Base-by-base conservation (phyloP, 2,888 invertebrate species). In the Onchidella celtica region DNA sequence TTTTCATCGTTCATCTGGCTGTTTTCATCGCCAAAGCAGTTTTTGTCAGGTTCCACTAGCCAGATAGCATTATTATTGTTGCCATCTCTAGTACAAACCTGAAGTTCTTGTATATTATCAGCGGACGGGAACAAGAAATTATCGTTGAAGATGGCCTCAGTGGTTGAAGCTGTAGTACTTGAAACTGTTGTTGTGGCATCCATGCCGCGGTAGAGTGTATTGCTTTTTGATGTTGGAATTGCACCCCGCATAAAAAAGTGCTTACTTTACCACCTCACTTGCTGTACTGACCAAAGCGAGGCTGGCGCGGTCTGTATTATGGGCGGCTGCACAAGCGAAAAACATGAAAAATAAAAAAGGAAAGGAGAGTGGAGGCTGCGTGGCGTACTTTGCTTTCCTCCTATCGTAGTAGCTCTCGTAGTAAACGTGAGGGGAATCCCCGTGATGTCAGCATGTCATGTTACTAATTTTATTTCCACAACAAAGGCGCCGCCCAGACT, bases 391-490 rank as follows among this genome's bases (percentile, higher is more conserved):
- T 59, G 14, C n/a, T n/a, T n/a, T n/a, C n/a, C n/a, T n/a, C 1
- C 73, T 21, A 3, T 34, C 24, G 73, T 73, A 73, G 73, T 73
- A 75, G n/a, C 63, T 61, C 63, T 75, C 63, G 75, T 75, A 75
- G 75, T 75, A 75, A 75, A 75, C 65, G 47, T 17, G 57, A 65
- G 77, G 68, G 77, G 21, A 68, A 32, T 36, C 79, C 70, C 79
- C 32, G 17, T 79, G 79, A 79, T 72, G 79, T 79, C 79, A 79
- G 79, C 79, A 79, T 21, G 29, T 34, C 21, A 11, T 79, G 79
- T 70, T 79, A 63, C 79, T 79, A 70, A 61, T 38, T 70, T 79
- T 79, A n/a, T 24, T 34, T 27, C 1, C 24, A n/a, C 40, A 32
- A 66, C 70, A 61, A 61, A 59, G 63, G 38, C 69, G 70, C 61